Base-by-base conservation (phyloP, 2,888 invertebrate species). In the Papilio demoleus region DNA sequence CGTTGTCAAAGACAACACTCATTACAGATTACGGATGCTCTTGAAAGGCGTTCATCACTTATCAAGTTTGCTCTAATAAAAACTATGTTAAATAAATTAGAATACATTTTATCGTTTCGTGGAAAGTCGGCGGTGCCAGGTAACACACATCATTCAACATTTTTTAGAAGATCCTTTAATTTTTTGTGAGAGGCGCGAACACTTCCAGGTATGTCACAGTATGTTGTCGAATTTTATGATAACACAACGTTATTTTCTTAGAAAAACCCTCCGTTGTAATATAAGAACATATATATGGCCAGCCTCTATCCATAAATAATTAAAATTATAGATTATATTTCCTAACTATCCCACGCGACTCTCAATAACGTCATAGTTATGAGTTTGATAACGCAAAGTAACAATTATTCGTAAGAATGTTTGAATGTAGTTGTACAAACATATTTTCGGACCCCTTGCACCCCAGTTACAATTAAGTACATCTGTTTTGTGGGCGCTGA, bases 401-500 rank as follows among this genome's bases (percentile, higher is more conserved):
- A 14, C 14, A 24, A 31, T 3, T 31, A 24, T 24, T 22, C 11
- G 22, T 2, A 22, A 50, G 24, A 50, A 14, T 12, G 24, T 24
- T 5, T 24, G 12, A 4, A 22, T 11, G 17, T 19, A 24, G 12
- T 50, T n/a, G 50, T n/a, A 22, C 38, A 24, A 64, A 36, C 36
- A 53, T 38, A 5, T 24, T 27, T 4, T 27, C 17, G 27, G 40
- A 60, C 42, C 34, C n/a, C 45, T 36, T 17, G 22, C 31, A 36
- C 53, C 62, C 14, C 45, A 36, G 17, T 34, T 17, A 56, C 56
- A 63, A 53, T 40, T 47, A 40, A 61, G 36, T 58, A 58, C 58
- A 58, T 66, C 42, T 50, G 50, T 66, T 66, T 60, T 27, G 66
- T 8, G 50, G 42, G 27, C 60, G 36, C 47, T 8, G 59, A 45